Evolutionary conservation across 2,113 vertebrate genomes (phyloP), one percentile per base, ranked within the genome.

Genomic region (Siphamia tubifer): DNA sequence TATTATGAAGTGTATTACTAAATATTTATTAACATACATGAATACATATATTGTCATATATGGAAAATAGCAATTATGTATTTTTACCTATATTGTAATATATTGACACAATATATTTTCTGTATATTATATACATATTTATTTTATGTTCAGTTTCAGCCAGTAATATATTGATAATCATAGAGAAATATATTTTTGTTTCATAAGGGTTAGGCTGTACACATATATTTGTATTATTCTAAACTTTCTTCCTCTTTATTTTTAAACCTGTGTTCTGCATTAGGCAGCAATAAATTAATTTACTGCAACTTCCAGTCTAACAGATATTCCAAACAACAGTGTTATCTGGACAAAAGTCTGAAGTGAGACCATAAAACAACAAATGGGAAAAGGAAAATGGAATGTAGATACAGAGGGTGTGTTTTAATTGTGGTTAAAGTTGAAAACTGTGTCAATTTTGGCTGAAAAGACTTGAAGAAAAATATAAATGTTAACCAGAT

Each of bases 291-390:
- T 44, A 64, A 77, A 38, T 19, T 15, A 19, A 53, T 34, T 21
- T 28, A 6, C 25, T 61, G 34, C 11, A 53, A 16, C 25, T 39
- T 68, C 4, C 16, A 8, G 8, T 36, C 19, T 21, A 32, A 67
- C 48, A 34, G 6, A 40, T 34, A 54, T 27, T 6, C 48, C 6
- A 61, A 68, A 70, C 12, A 24, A 57, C 21, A 25, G 36, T 49
- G 49, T 35, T 7, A 38, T 44, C 9, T 38, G 23, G n/a, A 25
- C 5, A 60, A 16, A 40, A 60, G 70, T 74, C 28, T 61, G 27
- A 54, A 24, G 24, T n/a, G 68, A 62, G 56, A 47, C 20, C 3
- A 32, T 77, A 39, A 65, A 64, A 61, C 43, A 79, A 80, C 61
- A 83, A 75, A 63, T 32, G 28, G 53, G 61, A 78, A 39, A 67